Base-by-base conservation (phyloP, 2,113 vertebrate species). In the Triplophysa rosa region DNA sequence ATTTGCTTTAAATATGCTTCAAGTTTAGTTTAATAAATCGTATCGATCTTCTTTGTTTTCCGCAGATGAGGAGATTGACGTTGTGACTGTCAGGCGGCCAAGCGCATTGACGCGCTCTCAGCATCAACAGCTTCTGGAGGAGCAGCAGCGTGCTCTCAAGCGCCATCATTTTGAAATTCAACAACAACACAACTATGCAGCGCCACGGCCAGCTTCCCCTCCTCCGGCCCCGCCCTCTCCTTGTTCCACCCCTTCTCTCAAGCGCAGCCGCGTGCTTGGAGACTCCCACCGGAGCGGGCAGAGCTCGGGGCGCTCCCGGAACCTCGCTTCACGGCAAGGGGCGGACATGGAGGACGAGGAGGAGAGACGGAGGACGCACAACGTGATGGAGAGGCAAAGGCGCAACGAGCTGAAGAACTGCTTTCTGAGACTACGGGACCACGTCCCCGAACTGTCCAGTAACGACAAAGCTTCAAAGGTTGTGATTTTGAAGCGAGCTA, bases 381-480 rank as follows among this genome's bases (percentile, higher is more conserved):
- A 94, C 14, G 93, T 94, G 56, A 93, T 94, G 93, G 93, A 94
- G 84, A 80, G 93, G 1, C 93, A 94, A 74, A 83, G 93, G 8
- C 89, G 93, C 8, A 93, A 94, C 42, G 93, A 94, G 87, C 86
- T 94, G 17, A 94, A 94, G 81, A 93, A 91, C 86, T 94, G 93
- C 84, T 94, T 94, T 72, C 56, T 92, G 70, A 87, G 85, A 0
- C 90, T 94, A 23, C 90, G 93, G 0, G 92, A 94, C 84, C 87
- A 91, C 19, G 91, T 94, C 42, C 93, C 93, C 0, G 93, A 94
- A 78, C 87, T 94, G 72, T 92, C 90, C 11, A 86, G 87, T 81
- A 94, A 94, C 9, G 91, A 93, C 88, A 94, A 93, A 70, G 93
- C 93, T 1, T 94, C 93, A 67, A 94, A 94, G 79, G 93, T 94